Base-by-base conservation (phyloP, 2,797 vertebrate species). In the Capromys pilorides region DNA sequence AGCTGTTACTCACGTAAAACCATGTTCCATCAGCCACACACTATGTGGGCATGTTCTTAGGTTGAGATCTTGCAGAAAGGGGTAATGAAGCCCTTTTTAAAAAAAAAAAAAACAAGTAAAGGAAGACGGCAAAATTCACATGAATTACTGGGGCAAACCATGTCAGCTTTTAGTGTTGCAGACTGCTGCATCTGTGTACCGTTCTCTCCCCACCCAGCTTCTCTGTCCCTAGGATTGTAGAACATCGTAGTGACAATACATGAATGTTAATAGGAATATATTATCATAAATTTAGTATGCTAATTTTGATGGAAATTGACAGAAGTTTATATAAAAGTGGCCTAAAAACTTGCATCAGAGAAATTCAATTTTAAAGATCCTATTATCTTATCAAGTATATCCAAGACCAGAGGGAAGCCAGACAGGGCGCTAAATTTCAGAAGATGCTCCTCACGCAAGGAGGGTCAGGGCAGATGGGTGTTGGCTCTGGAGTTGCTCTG, bases 301-400 rank as follows among this genome's bases (percentile, higher is more conserved):
- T 91, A 82, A 88, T 85, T 94, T 89, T 80, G 73, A 79, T 91
- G 16, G 57, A 75, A 85, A 75, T 79, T 39, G 22, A 41, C 94
- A 75, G n/a, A 86, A 91, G 21, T 90, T 80, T 80, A n/a, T 84
- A 31, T 92, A 80, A 89, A 79, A 83, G 59, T 84, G 33, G 7
- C 78, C 62, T 82, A 33, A 93, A 69, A 73, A 11, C 19, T 31
- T 69, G 82, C 28, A 59, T 24, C 82, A 19, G 80, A 88, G 49
- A 91, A 92, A 61, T 67, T 94, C 41, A 41, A 57, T 86, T 94
- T 85, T 75, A 51, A 57, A 92, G 93, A 90, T 85, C 75, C 69
- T 75, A 31, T n/a, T 67, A 18, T 22, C 7, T 3, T 81, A 26
- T 83, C 59, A 80, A 78, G 7, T 64, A 51, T 80, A 84, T 88